These are phyloP conservation scores for Diadema setosum DNA, from an alignment of 35 echinoderm and acorn worm species.

Conservation along the genomic window DNA sequence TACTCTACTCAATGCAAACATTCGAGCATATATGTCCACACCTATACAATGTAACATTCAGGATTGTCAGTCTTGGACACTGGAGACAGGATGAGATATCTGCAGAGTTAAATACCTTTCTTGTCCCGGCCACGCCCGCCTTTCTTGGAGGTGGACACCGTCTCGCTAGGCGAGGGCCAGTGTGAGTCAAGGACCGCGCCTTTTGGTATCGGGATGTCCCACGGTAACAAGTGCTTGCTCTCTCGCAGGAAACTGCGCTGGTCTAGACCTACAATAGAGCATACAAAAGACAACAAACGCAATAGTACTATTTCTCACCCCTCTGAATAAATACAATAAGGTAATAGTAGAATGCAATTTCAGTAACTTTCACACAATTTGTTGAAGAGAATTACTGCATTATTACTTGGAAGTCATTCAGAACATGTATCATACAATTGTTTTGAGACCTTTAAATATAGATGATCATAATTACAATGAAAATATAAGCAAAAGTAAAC, in stretches of 20 bases:
- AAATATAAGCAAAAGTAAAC: too few species aligned
- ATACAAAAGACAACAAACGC: too few species aligned
- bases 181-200: constrained; percentile 66
- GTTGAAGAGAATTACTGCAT: too few species aligned
- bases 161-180: constrained; percentile 84
- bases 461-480: too few species aligned
- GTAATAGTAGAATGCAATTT: too few species aligned
- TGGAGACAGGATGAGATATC: neutral
- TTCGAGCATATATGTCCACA: neutral
- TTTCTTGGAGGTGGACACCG: constrained; percentile 35
- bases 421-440: too few species aligned
- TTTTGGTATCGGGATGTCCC: constrained; percentile 95
- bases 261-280: constrained; percentile 65
- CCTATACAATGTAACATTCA: neutral
- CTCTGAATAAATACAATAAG: too few species aligned
- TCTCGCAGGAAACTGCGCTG: constrained; percentile 76
- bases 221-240: constrained; percentile 77
- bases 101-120: constrained; percentile 3
- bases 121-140: constrained; percentile 81
- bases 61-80: neutral
- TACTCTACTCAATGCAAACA: neutral
- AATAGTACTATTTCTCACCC: too few species aligned
- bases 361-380: too few species aligned
- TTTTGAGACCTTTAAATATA: too few species aligned
- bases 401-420: too few species aligned